These are phyloP conservation scores for Scomberomorus guttatus DNA, from an alignment of 2,797 vertebrate species.

Conservation along the genomic window DNA sequence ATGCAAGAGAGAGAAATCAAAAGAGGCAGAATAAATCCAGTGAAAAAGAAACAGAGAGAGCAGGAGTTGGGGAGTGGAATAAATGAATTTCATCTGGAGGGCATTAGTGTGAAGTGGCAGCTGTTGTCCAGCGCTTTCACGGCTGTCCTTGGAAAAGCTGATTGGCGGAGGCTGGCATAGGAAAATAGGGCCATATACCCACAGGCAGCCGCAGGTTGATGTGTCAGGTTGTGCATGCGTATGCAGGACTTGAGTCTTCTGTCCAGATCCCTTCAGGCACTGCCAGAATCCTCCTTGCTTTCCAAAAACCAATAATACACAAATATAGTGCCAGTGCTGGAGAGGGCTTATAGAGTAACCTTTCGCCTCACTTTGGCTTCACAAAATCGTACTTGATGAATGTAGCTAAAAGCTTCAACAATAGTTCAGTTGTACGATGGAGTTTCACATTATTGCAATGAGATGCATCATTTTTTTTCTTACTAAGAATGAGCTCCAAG, in stretches of 20 bases:
- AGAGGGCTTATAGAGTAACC: background rate
- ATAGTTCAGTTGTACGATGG: background rate
- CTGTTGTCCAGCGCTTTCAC: constrained; percentile 56
- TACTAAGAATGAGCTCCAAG: background rate
- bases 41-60: constrained; percentile 36
- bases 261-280: constrained; percentile 42
- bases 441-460: constrained; percentile 17
- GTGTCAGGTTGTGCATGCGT: constrained; percentile 31
- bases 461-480: background rate
- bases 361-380: constrained; percentile 12
- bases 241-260: constrained; percentile 30
- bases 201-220: constrained; percentile 38
- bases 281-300: constrained; percentile 17
- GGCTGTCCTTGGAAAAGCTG: constrained; percentile 51
- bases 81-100: constrained; percentile 70
- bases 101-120: constrained; percentile 70
- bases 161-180: constrained; percentile 31
- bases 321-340: constrained; percentile 5
- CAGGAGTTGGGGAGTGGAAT: constrained; percentile 59
- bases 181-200: constrained; percentile 34
- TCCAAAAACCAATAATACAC: constrained; percentile 28
- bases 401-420: constrained; percentile 2
- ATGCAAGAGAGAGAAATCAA: constrained; percentile 43
- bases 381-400: constrained; percentile 12
- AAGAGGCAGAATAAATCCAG: constrained; percentile 57